Percentiles rank a stretch among this genome's conserved stretches.
These are phyloP conservation scores for Phengaris arion DNA, from an alignment of 2,888 invertebrate genomes.

Conservation along the genomic window DNA sequence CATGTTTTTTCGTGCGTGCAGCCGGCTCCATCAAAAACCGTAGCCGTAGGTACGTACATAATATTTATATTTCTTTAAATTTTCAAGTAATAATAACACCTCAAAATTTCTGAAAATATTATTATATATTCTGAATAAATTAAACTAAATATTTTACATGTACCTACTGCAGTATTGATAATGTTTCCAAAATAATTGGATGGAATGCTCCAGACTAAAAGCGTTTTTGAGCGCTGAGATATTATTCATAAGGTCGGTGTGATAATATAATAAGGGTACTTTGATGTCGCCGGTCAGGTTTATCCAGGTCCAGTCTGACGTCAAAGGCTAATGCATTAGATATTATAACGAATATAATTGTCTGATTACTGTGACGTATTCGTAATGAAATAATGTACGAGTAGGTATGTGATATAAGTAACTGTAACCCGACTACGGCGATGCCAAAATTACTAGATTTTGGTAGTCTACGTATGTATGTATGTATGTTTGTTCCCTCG, in stretches of 20 bases:
- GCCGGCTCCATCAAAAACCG: too few relatives aligned
- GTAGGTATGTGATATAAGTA: too few relatives aligned
- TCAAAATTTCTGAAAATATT: too few relatives aligned
- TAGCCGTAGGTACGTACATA: too few relatives aligned
- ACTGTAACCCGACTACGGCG: too few relatives aligned
- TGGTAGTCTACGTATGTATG: too few relatives aligned
- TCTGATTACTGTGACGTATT: not conserved
- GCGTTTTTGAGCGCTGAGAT: not conserved
- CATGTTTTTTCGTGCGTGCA: too few relatives aligned
- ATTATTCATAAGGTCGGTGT: conserved; percentile 21
- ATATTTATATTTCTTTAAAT: too few relatives aligned
- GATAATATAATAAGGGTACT: conserved; percentile 18
- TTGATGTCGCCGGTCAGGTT: conserved; percentile 6
- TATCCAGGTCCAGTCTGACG: not conserved
- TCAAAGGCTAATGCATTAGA: conserved; percentile 4
- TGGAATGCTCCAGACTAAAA: not conserved
- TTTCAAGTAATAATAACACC: too few relatives aligned
- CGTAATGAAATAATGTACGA: not conserved
- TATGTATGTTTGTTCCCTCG: too few relatives aligned
- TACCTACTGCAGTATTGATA: not conserved
- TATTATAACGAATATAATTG: not conserved
- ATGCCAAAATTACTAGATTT: too few relatives aligned
- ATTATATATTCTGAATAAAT: too few relatives aligned
- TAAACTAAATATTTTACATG: not conserved
- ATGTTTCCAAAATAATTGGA: not conserved